Evolutionary conservation across 2,113 vertebrate species (phyloP), one percentile per base, ranked within the genome.

Genomic region (Thamnaconus septentrionalis): DNA sequence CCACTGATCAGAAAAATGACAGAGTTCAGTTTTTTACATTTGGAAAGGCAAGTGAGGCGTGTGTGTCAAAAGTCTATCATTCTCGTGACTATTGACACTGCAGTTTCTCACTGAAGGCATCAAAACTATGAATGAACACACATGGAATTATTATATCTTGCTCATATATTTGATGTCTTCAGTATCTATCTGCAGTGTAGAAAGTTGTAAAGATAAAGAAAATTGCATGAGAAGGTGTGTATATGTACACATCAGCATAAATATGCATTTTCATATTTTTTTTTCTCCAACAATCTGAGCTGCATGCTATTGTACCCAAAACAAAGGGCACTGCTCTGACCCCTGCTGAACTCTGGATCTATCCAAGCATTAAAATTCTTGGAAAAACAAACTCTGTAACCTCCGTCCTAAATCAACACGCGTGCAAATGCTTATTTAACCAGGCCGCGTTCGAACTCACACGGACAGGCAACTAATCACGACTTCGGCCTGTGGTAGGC

Each of bases 1-100:
- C 97, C 97, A 83, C 97, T 92, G 73, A 40, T 49, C 8, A 68
- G 12, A 71, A 6, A 75, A 7, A 73, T 9, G 66, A 6, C 18
- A 31, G 18, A 31, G 18, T 31, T 31, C 18, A 31, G 18, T 31
- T 31, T 31, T 31, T 31, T 31, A 1, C 18, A 31, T 31, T 31
- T 31, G 18, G 18, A 31, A 31, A 31, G 18, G 18, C 18, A 31
- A 31, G 1, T n/a, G n/a, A n/a, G n/a, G n/a, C n/a, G n/a, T 31
- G 18, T 31, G 18, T 31, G 18, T 31, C 18, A 31, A 31, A 31
- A 31, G 18, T 31, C 18, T 31, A 2, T 31, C 18, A 31, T 31
- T 31, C 18, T 31, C 18, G 2, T 31, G 18, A 31, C 18, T 31
- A 31, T 2, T 31, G 18, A 31, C 18, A 31, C 18, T 31, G 18